Conservation (phyloP, 2,888 invertebrate genomes). For the Dorcus parallelipipedus region DNA sequence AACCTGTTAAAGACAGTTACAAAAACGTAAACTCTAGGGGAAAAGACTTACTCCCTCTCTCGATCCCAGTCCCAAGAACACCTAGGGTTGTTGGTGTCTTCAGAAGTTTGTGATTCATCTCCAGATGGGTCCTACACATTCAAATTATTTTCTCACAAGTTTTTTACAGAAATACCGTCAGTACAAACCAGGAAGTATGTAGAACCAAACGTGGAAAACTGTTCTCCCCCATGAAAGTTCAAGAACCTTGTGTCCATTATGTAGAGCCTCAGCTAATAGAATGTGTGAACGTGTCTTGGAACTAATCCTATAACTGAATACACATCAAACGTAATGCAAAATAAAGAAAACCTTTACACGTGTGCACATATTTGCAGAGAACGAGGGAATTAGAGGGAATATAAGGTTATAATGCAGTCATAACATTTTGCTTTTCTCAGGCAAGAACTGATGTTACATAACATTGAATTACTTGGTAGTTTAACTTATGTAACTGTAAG, state of each 20-base stretch:
- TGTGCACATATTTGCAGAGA: too few relatives aligned
- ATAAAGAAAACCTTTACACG: too few relatives aligned
- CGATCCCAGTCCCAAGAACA: conserved; percentile 32
- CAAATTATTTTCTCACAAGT: neutral
- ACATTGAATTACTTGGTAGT: too few relatives aligned
- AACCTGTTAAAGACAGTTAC: conserved; percentile 32
- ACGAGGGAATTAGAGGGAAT: too few relatives aligned
- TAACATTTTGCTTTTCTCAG: too few relatives aligned
- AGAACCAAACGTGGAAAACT: conserved; percentile 42
- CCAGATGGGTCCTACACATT: conserved; percentile 3
- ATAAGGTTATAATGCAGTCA: too few relatives aligned
- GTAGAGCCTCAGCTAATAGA: neutral
- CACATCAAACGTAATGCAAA: too few relatives aligned
- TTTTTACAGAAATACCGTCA: neutral
- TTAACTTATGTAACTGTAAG: too few relatives aligned
- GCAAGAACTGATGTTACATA: too few relatives aligned
- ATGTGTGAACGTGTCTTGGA: too few relatives aligned
- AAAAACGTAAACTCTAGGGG: conserved; percentile 1
- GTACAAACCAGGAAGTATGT: conserved; percentile 26
- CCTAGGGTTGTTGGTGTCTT: conserved; percentile 13
- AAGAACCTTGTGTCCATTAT: conserved; percentile 53
- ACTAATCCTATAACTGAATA: too few relatives aligned
- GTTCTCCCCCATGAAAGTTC: conserved; percentile 52
- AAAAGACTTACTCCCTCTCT: conserved; percentile 45
- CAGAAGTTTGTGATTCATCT: conserved; percentile 14